phyloP scores from a whole-genome alignment of 2,888 invertebrate species.

The Caenorhabditis afra region DNA sequence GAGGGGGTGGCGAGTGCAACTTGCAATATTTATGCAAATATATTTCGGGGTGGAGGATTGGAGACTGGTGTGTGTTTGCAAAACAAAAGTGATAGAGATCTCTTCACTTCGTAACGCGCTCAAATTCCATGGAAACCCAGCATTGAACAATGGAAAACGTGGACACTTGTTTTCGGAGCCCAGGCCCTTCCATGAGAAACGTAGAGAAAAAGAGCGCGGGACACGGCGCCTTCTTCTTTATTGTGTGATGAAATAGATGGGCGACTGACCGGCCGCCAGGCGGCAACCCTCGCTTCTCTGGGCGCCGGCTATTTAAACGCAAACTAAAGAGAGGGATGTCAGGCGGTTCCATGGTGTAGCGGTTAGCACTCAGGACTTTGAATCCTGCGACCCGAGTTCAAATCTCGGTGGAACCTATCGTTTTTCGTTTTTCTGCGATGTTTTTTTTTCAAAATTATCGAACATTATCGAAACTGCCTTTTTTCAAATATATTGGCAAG shows the following conservation, averaged over 20 bases:
- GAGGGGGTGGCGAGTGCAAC: background rate
- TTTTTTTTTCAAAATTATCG: background rate
- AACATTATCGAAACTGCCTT: no score
- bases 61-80: background rate
- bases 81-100: no score
- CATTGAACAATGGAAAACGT: background rate
- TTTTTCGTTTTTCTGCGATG: conserved; percentile 12
- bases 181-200: no score
- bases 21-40: conserved; percentile 21
- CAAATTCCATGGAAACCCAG: background rate
- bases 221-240: background rate
- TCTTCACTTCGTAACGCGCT: no score
- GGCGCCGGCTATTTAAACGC: conserved; percentile 7
- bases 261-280: background rate
- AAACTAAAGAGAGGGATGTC: background rate
- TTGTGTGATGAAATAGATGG: background rate
- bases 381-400: conserved; percentile 74
- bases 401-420: conserved; percentile 74
- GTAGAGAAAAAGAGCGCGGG: background rate
- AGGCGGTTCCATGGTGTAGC: conserved; percentile 71
- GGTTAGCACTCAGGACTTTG: conserved; percentile 75
- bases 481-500: no score
- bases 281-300: conserved; percentile 15
- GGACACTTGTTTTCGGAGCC: no score
- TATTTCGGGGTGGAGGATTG: background rate